A percentile compares a stretch with the other conserved stretches of the same genome.
These are phyloP conservation scores for Bos javanicus DNA, from an alignment of 2,113 vertebrate genomes.

Conservation along the genomic window DNA sequence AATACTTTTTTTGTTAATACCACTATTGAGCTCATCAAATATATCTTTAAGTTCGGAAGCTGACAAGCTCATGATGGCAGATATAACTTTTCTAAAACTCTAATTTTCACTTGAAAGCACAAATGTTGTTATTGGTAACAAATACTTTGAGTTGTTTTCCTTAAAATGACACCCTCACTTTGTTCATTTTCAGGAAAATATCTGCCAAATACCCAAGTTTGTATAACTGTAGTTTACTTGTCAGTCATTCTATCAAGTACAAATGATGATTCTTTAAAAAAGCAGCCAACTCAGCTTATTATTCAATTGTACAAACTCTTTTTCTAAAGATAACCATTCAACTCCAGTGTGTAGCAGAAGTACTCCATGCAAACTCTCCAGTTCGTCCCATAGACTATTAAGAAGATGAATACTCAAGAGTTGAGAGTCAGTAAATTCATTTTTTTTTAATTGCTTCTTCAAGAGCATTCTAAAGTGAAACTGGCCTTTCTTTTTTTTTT, in stretches of 20 bases:
- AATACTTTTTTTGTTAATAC: background rate
- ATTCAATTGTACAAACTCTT: background rate
- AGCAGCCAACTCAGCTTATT: background rate
- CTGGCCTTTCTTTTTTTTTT: background rate
- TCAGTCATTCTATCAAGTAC: background rate
- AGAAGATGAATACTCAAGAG: background rate
- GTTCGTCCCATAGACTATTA: background rate
- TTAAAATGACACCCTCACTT: conserved; percentile 16
- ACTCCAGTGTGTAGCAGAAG: background rate
- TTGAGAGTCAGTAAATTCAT: background rate
- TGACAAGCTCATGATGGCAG: background rate
- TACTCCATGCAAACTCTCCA: background rate
- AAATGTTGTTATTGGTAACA: background rate
- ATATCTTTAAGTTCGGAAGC: background rate
- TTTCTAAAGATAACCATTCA: background rate
- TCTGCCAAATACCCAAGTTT: background rate
- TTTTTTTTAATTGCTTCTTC: background rate
- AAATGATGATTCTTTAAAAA: conserved; percentile 11
- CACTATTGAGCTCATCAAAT: background rate
- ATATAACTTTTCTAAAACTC: background rate
- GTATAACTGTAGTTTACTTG: background rate
- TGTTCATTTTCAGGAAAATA: conserved; percentile 12
- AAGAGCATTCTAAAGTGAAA: background rate
- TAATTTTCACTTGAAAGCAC: conserved; percentile 33
- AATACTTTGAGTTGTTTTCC: conserved; percentile 8